A percentile compares a stretch with the other conserved stretches of the same genome.
These are phyloP conservation scores for Microtus pennsylvanicus DNA, from an alignment of 2,113 vertebrate genomes.

Conservation along the genomic window DNA sequence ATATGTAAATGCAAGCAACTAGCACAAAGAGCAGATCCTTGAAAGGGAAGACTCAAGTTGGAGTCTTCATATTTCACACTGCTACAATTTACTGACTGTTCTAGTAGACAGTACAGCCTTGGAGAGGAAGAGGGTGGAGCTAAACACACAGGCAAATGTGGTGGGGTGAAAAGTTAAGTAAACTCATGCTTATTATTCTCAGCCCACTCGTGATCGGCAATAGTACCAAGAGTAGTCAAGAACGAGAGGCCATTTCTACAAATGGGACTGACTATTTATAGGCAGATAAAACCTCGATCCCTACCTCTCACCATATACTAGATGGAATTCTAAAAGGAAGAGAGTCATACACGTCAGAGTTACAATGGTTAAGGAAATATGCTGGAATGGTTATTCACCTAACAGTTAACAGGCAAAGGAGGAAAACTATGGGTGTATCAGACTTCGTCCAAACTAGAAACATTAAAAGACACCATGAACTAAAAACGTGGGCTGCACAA, in stretches of 20 bases:
- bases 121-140: background rate
- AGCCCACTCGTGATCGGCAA: background rate
- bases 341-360: background rate
- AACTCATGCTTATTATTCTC: background rate
- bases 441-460: background rate
- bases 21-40: background rate
- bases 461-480: background rate
- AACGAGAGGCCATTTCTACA: background rate
- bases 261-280: background rate
- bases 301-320: background rate
- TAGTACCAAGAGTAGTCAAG: background rate
- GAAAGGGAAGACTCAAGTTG: background rate
- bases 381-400: background rate
- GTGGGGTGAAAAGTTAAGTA: background rate
- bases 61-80: background rate
- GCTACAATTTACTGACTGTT: background rate
- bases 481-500: no score
- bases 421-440: background rate
- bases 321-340: background rate
- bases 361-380: background rate
- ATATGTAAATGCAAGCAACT: background rate
- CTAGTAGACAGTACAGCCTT: background rate
- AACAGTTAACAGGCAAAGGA: background rate
- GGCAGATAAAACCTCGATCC: background rate
- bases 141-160: background rate